phyloP scores from a whole-genome alignment of 1,140 invertebrate species.

The Meteorus sp. region DNA sequence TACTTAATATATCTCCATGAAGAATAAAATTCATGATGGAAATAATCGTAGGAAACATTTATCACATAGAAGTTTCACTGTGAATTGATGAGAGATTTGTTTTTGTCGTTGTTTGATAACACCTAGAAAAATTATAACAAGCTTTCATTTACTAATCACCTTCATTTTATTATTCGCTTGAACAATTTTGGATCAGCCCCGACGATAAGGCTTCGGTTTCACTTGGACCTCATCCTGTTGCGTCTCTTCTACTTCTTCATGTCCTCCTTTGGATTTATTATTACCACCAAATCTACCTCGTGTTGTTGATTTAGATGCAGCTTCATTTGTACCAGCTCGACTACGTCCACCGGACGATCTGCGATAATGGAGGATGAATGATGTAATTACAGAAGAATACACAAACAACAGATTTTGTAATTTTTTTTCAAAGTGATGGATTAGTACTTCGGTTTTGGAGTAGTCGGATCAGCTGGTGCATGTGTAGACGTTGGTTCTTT shows the following conservation, averaged over 20 bases:
- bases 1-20: no score
- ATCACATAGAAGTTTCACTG: constrained; percentile 19
- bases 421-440: no score
- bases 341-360: neutral
- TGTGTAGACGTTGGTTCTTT: constrained; percentile 31
- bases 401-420: neutral
- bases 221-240: constrained; percentile 48
- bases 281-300: constrained; percentile 39
- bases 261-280: constrained; percentile 34
- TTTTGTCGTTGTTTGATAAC: neutral
- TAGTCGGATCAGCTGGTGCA: constrained; percentile 33
- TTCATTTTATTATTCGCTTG: neutral
- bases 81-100: constrained; percentile 11
- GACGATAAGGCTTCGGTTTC: constrained; percentile 43
- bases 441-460: constrained; percentile 43
- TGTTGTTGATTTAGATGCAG: constrained; percentile 32
- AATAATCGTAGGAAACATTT: neutral
- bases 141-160: neutral
- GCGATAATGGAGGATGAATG: neutral
- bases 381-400: neutral
- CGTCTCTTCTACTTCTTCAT: constrained; percentile 46
- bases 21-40: neutral
- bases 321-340: constrained; percentile 28
- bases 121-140: neutral
- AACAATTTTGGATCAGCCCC: constrained; percentile 33